phyloP scores from a whole-genome alignment of 2,888 invertebrate genomes.

The Tigriopus californicus region DNA sequence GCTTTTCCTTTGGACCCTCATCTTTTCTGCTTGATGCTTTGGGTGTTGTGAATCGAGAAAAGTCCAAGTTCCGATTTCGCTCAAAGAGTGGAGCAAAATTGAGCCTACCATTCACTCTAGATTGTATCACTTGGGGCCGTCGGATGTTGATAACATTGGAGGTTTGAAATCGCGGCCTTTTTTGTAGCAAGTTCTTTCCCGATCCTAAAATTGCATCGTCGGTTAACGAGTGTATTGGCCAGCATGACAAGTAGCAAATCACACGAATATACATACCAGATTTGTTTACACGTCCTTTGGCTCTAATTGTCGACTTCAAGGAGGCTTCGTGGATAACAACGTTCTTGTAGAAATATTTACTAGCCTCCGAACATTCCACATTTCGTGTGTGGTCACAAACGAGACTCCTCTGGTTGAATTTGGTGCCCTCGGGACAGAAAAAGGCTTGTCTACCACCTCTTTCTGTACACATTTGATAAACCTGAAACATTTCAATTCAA shows the following conservation, averaged over 20 bases:
- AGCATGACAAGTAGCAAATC: not conserved
- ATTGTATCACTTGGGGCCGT: not conserved
- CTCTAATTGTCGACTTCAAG: not conserved
- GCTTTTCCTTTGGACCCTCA: not conserved
- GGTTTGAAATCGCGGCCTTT: not conserved
- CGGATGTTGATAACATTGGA: not conserved
- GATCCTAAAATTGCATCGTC: not conserved
- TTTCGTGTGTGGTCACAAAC: constrained; percentile 4
- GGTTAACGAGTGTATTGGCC: not conserved
- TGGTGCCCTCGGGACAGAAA: constrained; percentile 9
- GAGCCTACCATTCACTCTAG: constrained; percentile 2
- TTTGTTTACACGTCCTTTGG: too few relatives aligned
- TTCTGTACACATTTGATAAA: constrained; percentile 11
- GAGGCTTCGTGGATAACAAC: constrained; percentile 3
- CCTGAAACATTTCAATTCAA: not conserved
- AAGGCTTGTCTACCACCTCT: constrained; percentile 4
- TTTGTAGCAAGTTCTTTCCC: not conserved
- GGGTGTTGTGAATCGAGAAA: not conserved
- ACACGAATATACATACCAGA: not conserved
- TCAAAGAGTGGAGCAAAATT: constrained; percentile 9
- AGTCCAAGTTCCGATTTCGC: not conserved
- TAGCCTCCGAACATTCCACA: constrained; percentile 2
- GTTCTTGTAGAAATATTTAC: constrained; percentile 5
- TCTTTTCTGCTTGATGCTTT: not conserved
- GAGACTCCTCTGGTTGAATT: constrained; percentile 6